Percentiles rank a stretch among this genome's conserved stretches.
phyloP scores from a whole-genome alignment of 2,797 vertebrate genomes.

The Vespertilio murinus region DNA sequence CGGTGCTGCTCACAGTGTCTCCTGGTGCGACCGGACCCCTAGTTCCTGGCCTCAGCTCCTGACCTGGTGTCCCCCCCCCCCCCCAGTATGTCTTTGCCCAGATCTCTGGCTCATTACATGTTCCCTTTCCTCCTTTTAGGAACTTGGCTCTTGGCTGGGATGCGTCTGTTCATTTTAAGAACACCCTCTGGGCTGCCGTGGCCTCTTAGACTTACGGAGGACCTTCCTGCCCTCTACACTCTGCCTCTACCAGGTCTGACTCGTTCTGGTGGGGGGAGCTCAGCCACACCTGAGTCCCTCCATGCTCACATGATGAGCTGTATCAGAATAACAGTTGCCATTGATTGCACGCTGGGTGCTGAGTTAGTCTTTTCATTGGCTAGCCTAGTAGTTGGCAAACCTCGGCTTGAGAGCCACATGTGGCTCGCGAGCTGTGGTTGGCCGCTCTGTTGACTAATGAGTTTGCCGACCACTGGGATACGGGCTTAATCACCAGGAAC shows the following conservation, averaged over 20 bases:
- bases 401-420: too few species aligned
- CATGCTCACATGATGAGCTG: neutral
- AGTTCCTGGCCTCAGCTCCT: neutral
- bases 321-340: neutral
- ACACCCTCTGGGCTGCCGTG: too few species aligned
- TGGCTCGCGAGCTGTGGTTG: too few species aligned
- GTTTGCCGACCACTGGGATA: too few species aligned
- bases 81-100: neutral
- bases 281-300: neutral
- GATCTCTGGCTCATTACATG: neutral
- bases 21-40: too few species aligned
- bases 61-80: too few species aligned
- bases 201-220: neutral
- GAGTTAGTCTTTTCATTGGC: neutral
- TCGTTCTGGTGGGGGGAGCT: neutral
- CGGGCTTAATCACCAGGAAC: too few species aligned
- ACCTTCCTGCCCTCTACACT: neutral
- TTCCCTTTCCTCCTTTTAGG: neutral
- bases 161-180: neutral
- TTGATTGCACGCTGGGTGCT: fast-evolving
- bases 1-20: fast-evolving
- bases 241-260: neutral
- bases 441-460: too few species aligned
- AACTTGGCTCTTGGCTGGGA: neutral
- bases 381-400: too few species aligned